A percentile compares a stretch with the other conserved stretches of the same genome.
These are phyloP conservation scores for Epicampocera succincta DNA, from an alignment of 2,888 invertebrate genomes.

Conservation along the genomic window DNA sequence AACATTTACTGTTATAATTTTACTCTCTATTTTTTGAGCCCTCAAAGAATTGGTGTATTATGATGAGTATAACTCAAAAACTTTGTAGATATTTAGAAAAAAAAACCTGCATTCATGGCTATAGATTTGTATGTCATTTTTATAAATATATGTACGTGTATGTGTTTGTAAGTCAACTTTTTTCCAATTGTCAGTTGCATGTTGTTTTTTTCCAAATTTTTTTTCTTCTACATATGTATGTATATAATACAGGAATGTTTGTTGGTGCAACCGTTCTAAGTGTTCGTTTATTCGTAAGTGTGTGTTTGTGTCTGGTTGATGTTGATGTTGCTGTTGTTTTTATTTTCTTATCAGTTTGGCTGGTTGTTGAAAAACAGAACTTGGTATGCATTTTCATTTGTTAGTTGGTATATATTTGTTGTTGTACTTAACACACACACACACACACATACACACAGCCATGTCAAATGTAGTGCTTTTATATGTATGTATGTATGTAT, in stretches of 20 bases:
- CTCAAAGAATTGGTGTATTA: conserved; percentile 36
- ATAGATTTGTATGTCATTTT: conserved; percentile 14
- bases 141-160: too few species aligned
- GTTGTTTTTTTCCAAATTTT: not conserved
- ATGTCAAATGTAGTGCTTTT: too few species aligned
- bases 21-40: not conserved
- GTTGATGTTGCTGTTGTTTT: not conserved
- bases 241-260: too few species aligned
- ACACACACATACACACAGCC: not conserved
- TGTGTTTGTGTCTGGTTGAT: not conserved
- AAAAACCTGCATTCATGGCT: conserved; percentile 37
- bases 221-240: not conserved
- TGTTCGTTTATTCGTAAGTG: not conserved
- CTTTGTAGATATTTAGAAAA: conserved; percentile 29
- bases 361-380: conserved; percentile 55
- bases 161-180: too few species aligned
- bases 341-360: conserved; percentile 51
- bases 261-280: conserved; percentile 13
- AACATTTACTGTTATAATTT: too few species aligned
- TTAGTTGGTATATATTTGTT: not conserved
- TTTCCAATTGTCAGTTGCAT: conserved; percentile 26
- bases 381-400: conserved; percentile 2
- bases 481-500: not conserved
- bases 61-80: conserved; percentile 8
- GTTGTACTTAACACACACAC: conserved; percentile 1